A percentile compares a stretch with the other conserved stretches of the same genome.
Conservation (phyloP, 2,888 invertebrate species). For the Microplitis deprimator region DNA sequence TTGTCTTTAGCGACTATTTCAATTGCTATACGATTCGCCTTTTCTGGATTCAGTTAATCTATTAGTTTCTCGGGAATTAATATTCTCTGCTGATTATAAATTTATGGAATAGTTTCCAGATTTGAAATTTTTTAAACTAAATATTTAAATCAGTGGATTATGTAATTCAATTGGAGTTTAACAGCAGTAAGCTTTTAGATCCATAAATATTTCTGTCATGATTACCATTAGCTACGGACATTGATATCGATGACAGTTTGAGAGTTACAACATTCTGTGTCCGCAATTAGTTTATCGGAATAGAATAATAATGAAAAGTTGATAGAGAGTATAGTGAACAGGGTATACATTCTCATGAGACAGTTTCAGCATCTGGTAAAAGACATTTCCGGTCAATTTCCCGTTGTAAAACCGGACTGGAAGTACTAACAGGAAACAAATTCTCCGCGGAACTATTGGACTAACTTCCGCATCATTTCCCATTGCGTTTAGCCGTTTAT, state of each 20-base stretch:
- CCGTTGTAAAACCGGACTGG: conserved; percentile 32
- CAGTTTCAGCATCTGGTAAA: conserved; percentile 29
- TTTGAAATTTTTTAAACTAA: not conserved
- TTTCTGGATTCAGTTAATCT: conserved; percentile 29
- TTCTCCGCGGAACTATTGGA: conserved; percentile 4
- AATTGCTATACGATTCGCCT: conserved; percentile 36
- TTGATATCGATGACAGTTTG: too few species aligned
- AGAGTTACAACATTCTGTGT: too few species aligned
- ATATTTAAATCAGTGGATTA: too few species aligned
- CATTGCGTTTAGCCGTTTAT: conserved; percentile 34
- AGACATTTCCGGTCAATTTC: conserved; percentile 52
- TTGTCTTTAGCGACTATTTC: conserved; percentile 47
- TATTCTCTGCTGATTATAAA: not conserved
- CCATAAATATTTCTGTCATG: too few species aligned
- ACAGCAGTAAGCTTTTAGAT: too few species aligned
- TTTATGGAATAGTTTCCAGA: not conserved
- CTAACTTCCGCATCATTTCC: conserved; percentile 51
- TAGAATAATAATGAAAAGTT: not conserved
- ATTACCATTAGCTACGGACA: too few species aligned
- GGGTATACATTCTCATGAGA: not conserved
- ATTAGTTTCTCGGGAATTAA: conserved; percentile 45
- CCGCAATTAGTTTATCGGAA: too few species aligned
- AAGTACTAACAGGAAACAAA: conserved; percentile 36
- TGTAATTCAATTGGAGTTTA: too few species aligned
- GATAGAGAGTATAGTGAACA: not conserved